These are phyloP conservation scores for Tetanocera ferruginea DNA, from an alignment of 2,888 invertebrate genomes.

Conservation along the genomic window DNA sequence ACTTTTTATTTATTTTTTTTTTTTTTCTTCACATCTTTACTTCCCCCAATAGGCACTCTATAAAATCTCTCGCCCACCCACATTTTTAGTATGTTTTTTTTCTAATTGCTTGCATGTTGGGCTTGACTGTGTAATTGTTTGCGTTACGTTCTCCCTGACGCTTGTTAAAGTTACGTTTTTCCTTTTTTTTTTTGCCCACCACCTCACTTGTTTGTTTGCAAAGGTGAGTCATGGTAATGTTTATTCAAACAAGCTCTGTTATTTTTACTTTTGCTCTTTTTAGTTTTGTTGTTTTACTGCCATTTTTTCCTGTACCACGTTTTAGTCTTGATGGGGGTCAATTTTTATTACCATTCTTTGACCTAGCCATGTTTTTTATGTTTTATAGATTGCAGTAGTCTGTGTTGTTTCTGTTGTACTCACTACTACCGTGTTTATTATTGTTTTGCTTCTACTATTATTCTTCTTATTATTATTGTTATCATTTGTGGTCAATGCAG, in stretches of 20 bases:
- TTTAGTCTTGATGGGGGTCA: neutral
- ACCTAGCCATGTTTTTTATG: constrained; percentile 7
- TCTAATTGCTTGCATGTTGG: neutral
- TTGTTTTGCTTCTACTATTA: neutral
- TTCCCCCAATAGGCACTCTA: neutral
- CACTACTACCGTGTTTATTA: neutral
- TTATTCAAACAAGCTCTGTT: neutral
- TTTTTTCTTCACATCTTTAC: neutral
- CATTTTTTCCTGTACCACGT: neutral
- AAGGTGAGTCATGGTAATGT: constrained; percentile 24
- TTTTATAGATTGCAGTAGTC: constrained; percentile 16
- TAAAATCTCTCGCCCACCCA: neutral
- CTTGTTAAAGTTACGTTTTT: neutral
- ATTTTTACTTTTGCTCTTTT: neutral
- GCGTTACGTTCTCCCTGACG: constrained; percentile 17
- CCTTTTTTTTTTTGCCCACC: neutral
- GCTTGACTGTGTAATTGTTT: constrained; percentile 18
- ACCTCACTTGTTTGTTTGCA: neutral
- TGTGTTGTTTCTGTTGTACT: neutral
- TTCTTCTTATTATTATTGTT: no score
- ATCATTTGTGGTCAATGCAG: no score
- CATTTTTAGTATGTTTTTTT: neutral
- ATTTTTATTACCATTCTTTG: constrained; percentile 12
- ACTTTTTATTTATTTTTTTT: neutral
- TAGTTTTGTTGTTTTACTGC: neutral